phyloP scores from a whole-genome alignment of 2,797 vertebrate genomes.

The Aulostomus chinensis region DNA sequence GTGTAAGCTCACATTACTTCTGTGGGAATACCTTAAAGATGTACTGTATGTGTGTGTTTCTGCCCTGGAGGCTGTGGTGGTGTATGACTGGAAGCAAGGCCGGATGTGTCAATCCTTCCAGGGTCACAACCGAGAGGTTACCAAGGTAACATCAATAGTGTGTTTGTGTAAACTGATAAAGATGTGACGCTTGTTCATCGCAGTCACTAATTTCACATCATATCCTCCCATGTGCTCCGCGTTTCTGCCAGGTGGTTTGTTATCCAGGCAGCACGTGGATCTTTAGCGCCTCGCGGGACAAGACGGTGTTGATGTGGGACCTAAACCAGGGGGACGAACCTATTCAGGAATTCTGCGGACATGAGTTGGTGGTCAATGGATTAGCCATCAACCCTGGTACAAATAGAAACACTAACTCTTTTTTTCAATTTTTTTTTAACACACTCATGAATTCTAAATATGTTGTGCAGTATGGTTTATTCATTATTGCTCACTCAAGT shows the following conservation, averaged over 20 bases:
- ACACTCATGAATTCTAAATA: too few relatives aligned
- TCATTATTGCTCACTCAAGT: too few relatives aligned
- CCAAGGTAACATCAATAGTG: conserved; percentile 85
- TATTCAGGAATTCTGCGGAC: conserved; percentile 86
- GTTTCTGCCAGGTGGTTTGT: conserved; percentile 81
- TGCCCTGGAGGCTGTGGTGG: conserved; percentile 82
- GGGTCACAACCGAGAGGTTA: conserved; percentile 91
- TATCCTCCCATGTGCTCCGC: too few relatives aligned
- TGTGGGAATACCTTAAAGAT: background rate
- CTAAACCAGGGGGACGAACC: conserved; percentile 78
- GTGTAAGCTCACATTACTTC: too few relatives aligned
- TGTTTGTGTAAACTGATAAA: conserved; percentile 27
- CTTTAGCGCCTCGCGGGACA: conserved; percentile 95
- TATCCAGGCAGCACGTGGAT: conserved; percentile 82
- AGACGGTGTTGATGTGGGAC: conserved; percentile 91
- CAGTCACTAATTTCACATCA: conserved; percentile 1
- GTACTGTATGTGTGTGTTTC: background rate
- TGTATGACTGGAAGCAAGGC: conserved; percentile 91
- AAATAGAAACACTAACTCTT: background rate
- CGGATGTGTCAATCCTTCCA: conserved; percentile 82
- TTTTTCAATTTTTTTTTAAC: too few relatives aligned
- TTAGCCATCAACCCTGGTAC: conserved; percentile 90
- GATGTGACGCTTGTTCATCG: conserved; percentile 10
- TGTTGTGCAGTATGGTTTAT: too few relatives aligned
- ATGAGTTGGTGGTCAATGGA: conserved; percentile 92